Base-by-base conservation (phyloP, 2,888 invertebrate species). In the Orthonychiurus folsomi region DNA sequence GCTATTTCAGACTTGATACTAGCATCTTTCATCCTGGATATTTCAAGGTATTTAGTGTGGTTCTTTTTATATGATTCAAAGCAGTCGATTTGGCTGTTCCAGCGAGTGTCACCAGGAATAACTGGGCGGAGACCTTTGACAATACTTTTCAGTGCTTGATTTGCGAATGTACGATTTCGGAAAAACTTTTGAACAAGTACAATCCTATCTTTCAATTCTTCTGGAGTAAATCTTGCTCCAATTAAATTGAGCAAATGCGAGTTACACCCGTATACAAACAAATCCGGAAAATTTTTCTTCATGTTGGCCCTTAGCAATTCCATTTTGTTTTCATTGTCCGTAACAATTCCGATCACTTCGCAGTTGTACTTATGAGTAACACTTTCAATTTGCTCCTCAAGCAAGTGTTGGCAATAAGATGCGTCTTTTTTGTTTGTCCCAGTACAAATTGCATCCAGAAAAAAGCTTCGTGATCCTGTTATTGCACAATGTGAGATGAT, bases 271-370 rank as follows among this genome's bases (percentile, higher is more conserved):
- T 63, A 66, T 1, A 59, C 59, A 28, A 50, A 55, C 2, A 66
- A n/a, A 2, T 52, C 59, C 12, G 63, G 63, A 47, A 28, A 58
- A 15, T 57, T n/a, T 3, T 25, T 12, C 3, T 1, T 1, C 1
- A 66, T 27, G 1, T 55, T 2, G 3, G n/a, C 23, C 18, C 56
- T 24, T 56, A 65, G 59, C n/a, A 26, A 18, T 15, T 21, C 28
- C 67, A 67, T 67, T 0, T 62, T 61, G n/a, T 26, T 63, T 23
- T 64, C 65, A 26, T 67, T 67, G 54, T 67, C 67, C 1, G 67
- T 67, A 1, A 65, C 63, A 21, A 21, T 50, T 1, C 59, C 67
- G 20, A 67, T 23, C 1, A 66, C 56, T 53, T 60, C 26, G 1
- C 15, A 50, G 3, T 52, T 48, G 3, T 24, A 59, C 1, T 55